Percentiles rank a stretch among this genome's conserved stretches.
Evolutionary conservation across 2,113 vertebrate species (phyloP).

Genomic region (Aleadryas rufinucha): DNA sequence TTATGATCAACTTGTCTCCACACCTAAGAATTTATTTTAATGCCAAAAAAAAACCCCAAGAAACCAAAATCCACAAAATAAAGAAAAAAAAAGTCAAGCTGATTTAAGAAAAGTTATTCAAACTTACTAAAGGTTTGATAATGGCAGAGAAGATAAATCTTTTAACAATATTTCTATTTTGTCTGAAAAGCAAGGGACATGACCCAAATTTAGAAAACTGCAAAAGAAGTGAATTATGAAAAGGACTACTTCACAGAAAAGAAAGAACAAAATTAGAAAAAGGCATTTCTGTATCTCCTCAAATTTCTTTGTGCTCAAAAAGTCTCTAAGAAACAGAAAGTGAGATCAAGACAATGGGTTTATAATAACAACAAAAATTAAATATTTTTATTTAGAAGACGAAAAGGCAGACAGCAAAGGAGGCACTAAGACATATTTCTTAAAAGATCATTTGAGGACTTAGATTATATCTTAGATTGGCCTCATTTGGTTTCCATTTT

Average conservation of each 20-base stretch:
- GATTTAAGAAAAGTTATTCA: background rate
- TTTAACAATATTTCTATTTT: conserved; percentile 30
- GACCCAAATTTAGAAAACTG: conserved; percentile 23
- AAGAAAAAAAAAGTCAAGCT: background rate
- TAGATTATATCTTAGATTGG: background rate
- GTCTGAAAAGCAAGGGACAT: conserved; percentile 10
- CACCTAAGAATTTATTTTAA: background rate
- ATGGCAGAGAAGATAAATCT: conserved; percentile 17
- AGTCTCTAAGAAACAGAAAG: background rate
- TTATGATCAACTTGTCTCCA: background rate
- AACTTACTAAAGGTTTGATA: conserved; percentile 12
- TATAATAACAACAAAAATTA: background rate
- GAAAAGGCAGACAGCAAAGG: background rate
- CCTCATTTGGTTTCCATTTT: background rate
- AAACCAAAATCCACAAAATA: background rate
- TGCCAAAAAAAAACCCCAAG: background rate
- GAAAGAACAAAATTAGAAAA: background rate
- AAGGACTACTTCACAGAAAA: background rate
- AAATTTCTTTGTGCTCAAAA: background rate
- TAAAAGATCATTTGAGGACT: background rate
- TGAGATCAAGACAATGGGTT: background rate
- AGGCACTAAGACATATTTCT: background rate
- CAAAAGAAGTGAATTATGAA: background rate
- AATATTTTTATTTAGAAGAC: background rate
- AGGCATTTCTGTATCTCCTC: background rate